Evolutionary conservation across 2,888 invertebrate genomes (phyloP), one percentile per base, ranked within the genome.

Genomic region (Tupiocoris notatus): DNA sequence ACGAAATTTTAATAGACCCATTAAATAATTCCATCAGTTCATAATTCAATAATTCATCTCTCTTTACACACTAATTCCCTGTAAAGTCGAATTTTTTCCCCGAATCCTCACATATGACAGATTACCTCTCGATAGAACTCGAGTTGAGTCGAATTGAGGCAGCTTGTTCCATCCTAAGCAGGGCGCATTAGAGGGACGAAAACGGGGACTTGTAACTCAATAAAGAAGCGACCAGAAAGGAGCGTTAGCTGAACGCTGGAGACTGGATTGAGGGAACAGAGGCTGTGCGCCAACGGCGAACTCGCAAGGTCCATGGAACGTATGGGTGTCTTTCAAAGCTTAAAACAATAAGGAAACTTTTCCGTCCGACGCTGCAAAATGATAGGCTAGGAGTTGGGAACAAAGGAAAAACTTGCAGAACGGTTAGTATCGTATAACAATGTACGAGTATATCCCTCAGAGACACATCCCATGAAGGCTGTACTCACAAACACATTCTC

Each of bases 261-360:
- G 39, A 39, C 39, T 39, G 39, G 39, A 39, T 3, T 12, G 39
- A 39, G 39, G 39, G 39, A 39, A 39, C 39, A n/a, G n/a, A n/a
- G n/a, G n/a, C n/a, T n/a, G n/a, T n/a, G n/a, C n/a, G 39, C 39
- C 3, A 39, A 12, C 3, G 39, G 39, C 3, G 39, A 39, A 39
- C 39, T 39, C 3, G 39, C 39, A 39, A 39, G 12, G 67, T 12
- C 67, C 17, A 7, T 21, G 18, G 25, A 57, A 67, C 18, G 67
- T 21, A 67, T 57, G 67, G 67, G 67, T 22, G 56, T 67, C 56
- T 57, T 56, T 66, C 54, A 20, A 54, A 67, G 57, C 54, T 67
- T 67, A 67, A 67, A 67, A 67, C 67, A 67, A 67, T 67, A 67
- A 57, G 67, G 57, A 54, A 54, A 67, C 54, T 57, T 67, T 21